Conservation (phyloP, 2,113 vertebrate genomes). For the Sporophila hypoxantha region DNA sequence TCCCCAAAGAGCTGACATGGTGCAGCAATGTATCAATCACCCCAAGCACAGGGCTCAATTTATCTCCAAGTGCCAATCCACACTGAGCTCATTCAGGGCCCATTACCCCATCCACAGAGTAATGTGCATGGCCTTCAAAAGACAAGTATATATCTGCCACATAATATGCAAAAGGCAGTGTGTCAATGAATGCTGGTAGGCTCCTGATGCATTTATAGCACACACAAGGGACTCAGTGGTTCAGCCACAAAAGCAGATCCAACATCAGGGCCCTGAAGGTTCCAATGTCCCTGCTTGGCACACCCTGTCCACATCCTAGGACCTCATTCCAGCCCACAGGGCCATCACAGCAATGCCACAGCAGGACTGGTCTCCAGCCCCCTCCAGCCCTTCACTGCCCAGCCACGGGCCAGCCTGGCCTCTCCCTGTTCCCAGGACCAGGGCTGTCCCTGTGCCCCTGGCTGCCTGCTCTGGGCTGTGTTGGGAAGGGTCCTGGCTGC, state of each 20-base stretch:
- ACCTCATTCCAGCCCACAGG: background rate
- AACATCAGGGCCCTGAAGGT: background rate
- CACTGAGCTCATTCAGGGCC: background rate
- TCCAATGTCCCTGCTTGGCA: accelerated
- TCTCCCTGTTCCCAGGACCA: background rate
- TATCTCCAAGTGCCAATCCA: background rate
- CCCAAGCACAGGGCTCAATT: background rate
- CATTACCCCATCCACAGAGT: background rate
- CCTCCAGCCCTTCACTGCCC: background rate
- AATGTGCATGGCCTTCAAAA: background rate
- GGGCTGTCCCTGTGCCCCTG: background rate
- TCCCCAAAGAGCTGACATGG: accelerated
- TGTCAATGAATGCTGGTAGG: background rate
- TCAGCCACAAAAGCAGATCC: background rate
- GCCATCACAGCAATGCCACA: background rate
- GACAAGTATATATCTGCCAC: background rate
- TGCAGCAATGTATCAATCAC: background rate
- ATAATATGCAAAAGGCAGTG: background rate
- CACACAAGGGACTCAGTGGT: background rate
- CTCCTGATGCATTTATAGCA: background rate
- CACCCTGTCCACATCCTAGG: background rate
- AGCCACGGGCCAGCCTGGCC: background rate
- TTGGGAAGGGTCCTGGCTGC: background rate
- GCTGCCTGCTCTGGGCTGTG: background rate
- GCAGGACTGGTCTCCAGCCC: background rate